These are phyloP conservation scores for Omphaloscelis lunosa DNA, from an alignment of 2,888 invertebrate species.

Conservation along the genomic window DNA sequence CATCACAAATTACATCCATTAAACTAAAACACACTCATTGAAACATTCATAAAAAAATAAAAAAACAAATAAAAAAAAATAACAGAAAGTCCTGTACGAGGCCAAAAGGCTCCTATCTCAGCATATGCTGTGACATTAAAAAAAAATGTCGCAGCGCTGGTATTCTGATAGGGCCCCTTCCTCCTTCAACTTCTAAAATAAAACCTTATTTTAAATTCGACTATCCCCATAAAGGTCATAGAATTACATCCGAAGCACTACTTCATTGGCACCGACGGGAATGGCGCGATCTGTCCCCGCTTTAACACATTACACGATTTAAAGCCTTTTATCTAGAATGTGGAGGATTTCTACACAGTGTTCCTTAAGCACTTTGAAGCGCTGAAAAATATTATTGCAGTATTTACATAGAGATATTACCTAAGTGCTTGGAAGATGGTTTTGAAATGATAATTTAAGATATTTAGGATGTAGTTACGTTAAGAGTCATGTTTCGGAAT, in stretches of 20 bases:
- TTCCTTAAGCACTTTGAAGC: not conserved
- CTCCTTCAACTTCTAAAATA: not conserved
- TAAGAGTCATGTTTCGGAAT: not conserved
- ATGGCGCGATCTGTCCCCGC: conserved; percentile 58
- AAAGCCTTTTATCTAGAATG: conserved; percentile 56
- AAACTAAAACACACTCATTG: too few relatives aligned
- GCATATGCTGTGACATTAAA: too few relatives aligned
- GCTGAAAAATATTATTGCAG: not conserved
- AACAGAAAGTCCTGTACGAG: too few relatives aligned
- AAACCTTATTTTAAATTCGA: conserved; percentile 17
- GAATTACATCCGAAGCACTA: conserved; percentile 31
- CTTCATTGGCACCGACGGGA: conserved; percentile 45
- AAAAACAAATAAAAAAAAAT: too few relatives aligned
- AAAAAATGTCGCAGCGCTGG: too few relatives aligned
- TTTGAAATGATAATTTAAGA: not conserved
- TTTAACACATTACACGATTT: conserved; percentile 55
- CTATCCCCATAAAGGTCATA: not conserved
- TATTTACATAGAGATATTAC: not conserved
- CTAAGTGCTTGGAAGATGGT: not conserved
- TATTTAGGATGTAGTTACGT: not conserved
- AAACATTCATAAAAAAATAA: too few relatives aligned
- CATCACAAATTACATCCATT: too few relatives aligned
- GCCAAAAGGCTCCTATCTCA: too few relatives aligned
- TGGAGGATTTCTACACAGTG: not conserved
- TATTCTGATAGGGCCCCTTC: too few relatives aligned